Conservation (phyloP, 2,888 invertebrate species). For the Drosophila ustulata region DNA sequence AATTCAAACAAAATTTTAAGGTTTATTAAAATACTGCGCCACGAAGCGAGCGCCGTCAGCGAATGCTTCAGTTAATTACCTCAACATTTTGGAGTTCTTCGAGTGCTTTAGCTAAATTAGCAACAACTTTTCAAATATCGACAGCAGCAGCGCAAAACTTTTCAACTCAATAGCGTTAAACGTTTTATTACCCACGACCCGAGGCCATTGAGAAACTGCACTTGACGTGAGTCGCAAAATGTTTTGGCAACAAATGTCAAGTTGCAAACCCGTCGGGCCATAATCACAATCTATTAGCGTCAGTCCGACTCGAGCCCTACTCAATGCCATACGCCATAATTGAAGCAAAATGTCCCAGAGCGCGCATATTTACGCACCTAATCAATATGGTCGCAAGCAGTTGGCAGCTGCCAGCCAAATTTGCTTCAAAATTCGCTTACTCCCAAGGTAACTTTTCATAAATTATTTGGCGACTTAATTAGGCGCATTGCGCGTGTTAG, state of each 20-base stretch:
- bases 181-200: conserved; percentile 55
- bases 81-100: conserved; percentile 57
- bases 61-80: conserved; percentile 71
- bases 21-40: conserved; percentile 61
- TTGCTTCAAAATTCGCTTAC: background rate
- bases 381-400: conserved; percentile 60
- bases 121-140: conserved; percentile 79
- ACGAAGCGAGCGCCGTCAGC: conserved; percentile 15
- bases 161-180: conserved; percentile 49
- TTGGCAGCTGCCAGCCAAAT: conserved; percentile 1
- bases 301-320: conserved; percentile 35
- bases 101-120: conserved; percentile 71
- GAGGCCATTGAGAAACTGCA: conserved; percentile 31
- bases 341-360: conserved; percentile 52
- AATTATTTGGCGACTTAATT: conserved; percentile 59
- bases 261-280: conserved; percentile 10
- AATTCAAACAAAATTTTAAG: conserved; percentile 45
- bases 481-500: conserved; percentile 27
- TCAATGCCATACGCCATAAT: conserved; percentile 46
- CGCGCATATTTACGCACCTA: conserved; percentile 63
- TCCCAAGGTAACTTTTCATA: conserved; percentile 47
- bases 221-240: conserved; percentile 37
- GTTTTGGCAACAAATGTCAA: conserved; percentile 38
- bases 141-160: conserved; percentile 48
- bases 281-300: conserved; percentile 60